These are phyloP conservation scores for Bombus fervidus DNA, from an alignment of 1,140 invertebrate species.

Conservation along the genomic window DNA sequence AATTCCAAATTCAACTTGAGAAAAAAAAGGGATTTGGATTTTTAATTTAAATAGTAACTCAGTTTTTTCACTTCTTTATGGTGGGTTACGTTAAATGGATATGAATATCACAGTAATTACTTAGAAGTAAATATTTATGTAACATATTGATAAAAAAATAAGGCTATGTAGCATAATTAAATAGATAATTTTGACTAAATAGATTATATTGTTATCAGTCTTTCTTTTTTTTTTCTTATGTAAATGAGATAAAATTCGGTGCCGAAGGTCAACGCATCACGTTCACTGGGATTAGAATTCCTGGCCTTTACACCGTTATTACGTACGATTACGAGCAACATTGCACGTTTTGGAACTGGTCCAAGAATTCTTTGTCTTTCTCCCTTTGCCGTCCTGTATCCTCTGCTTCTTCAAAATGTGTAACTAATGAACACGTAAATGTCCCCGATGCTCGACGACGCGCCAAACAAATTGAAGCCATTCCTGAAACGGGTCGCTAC, in stretches of 20 bases:
- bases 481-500: background rate
- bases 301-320: constrained; percentile 45
- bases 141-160: background rate
- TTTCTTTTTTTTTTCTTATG: background rate
- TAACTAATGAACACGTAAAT: constrained; percentile 57
- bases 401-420: constrained; percentile 32
- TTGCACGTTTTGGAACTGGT: constrained; percentile 54
- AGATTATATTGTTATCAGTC: background rate
- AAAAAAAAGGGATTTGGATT: too few relatives aligned
- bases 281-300: constrained; percentile 14
- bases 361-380: constrained; percentile 43
- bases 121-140: too few relatives aligned
- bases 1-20: background rate
- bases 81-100: background rate
- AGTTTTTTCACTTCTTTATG: too few relatives aligned
- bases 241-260: background rate
- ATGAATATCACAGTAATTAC: background rate
- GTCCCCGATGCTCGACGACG: background rate
- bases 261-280: constrained; percentile 47
- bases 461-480: constrained; percentile 16
- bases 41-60: too few relatives aligned
- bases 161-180: too few relatives aligned
- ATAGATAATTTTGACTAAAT: background rate
- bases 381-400: constrained; percentile 1
- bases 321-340: constrained; percentile 39